phyloP scores from a whole-genome alignment of 2,113 vertebrate genomes.

The Balaenoptera acutorostrata region DNA sequence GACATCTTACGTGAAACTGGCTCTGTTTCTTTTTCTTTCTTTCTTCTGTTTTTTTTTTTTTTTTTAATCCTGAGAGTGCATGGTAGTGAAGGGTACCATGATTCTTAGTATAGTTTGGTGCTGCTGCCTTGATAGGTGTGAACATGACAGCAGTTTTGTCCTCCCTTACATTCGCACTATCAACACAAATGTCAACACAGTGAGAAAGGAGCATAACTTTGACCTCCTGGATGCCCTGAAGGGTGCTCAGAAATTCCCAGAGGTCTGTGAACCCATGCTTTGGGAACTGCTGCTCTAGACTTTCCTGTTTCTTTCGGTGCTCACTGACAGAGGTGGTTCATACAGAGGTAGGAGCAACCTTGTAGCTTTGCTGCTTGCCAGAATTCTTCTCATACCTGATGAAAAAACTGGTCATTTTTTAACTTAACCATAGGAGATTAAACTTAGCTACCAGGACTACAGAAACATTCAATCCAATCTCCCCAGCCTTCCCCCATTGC shows the following conservation, averaged over 20 bases:
- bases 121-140: not conserved
- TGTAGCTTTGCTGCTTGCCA: not conserved
- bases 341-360: no score
- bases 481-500: accelerated
- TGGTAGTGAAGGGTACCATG: not conserved
- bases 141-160: not conserved
- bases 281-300: not conserved
- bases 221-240: not conserved
- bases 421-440: not conserved
- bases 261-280: not conserved
- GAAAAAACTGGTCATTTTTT: not conserved
- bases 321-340: not conserved
- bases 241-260: not conserved
- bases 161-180: not conserved
- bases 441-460: not conserved
- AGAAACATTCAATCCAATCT: not conserved
- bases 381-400: not conserved
- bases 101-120: not conserved
- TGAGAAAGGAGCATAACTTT: not conserved
- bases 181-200: not conserved
- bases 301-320: not conserved
- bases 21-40: not conserved
- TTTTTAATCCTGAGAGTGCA: not conserved
- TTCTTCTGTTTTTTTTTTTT: no score
- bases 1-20: not conserved